Base-by-base conservation (phyloP, 2,888 invertebrate genomes). In the Halictus quadricinctus region DNA sequence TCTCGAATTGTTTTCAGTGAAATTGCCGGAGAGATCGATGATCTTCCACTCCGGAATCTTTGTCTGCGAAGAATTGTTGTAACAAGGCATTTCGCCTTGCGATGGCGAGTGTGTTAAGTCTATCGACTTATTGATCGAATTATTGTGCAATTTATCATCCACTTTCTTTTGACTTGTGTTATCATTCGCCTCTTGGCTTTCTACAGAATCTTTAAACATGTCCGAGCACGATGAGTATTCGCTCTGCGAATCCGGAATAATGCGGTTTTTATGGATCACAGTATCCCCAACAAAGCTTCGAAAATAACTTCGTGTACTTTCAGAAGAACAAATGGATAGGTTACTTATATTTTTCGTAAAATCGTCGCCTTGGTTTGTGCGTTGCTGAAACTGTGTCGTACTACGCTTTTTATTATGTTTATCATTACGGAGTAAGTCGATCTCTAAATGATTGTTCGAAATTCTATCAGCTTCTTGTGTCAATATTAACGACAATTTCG, bases 171-270 rank as follows among this genome's bases (percentile, higher is more conserved):
- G 18, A 6, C n/a, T 15, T 15, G 25, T 4, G 0, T 60, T 4
- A 29, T 21, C 13, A 41, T 15, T 10, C 2, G 0, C n/a, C 15
- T 74, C 25, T 43, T 58, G 13, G 1, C 43, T 58, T 7, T 50
- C 36, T 4, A 3, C 21, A 41, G 69, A 66, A 75, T 82, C 73
- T 2, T 72, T 70, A 5, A 83, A 77, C 43, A 80, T 80, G 2
- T 80, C 76, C 5, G 85, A 77, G 60, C 36, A 29, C 10, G 72
- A 70, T 6, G 72, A 48, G 15, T n/a, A 58, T 1, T 76, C 76
- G 8, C 43, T 46, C 6, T 76, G 78, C 2, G 83, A 81, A 0
- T 88, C 88, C 13, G 80, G 50, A 69, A 88, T 64, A 46, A 85
- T 36, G 25, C 13, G 2, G 10, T 25, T 69, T 1, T 43, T 13